Base-by-base conservation (phyloP, 2,113 vertebrate species). In the Engystomops pustulosus region DNA sequence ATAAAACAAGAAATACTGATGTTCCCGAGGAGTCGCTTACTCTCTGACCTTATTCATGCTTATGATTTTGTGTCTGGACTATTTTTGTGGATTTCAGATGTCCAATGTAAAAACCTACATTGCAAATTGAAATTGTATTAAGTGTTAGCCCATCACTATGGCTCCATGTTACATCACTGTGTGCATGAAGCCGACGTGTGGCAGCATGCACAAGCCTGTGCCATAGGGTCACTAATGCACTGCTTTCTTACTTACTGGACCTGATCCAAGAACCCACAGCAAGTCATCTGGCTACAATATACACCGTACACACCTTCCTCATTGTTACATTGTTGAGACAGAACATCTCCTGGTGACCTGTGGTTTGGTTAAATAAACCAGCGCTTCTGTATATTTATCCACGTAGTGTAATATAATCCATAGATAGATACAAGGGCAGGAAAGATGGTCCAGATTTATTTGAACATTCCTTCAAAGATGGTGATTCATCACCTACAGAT, bases 371-470 rank as follows among this genome's bases (percentile, higher is more conserved):
- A 62, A 62, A 62, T 62, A 62, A 62, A 62, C 32, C 65, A 10
- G 10, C 1, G 32, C 1, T 6, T 36, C 14, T 38, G 67, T 69
- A 69, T 69, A 38, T 69, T 69, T 69, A 69, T 69, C 2, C 25
- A 38, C 34, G 18, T 32, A 41, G 4, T 41, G 38, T 8, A 69
- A 38, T 38, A 20, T 20, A 38, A n/a, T 69, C n/a, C 27, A 67
- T 34, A 38, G 36, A 38, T 36, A 69, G 67, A 38, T 20, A 20
- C 34, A 7, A 2, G 11, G 38, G 34, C 6, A 14, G 25, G 36
- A 15, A 38, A 69, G 67, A 69, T 36, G 34, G 36, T 38, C 67
- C 34, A 69, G 34, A 69, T 69, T 36, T 36, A 38, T 69, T 69
- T 69, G 36, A 38, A 34, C 34, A 69, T 11, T 69, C 17, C 38